These are phyloP conservation scores for Enteromius trimaculatus DNA, from an alignment of 2,797 vertebrate genomes.

Conservation along the genomic window DNA sequence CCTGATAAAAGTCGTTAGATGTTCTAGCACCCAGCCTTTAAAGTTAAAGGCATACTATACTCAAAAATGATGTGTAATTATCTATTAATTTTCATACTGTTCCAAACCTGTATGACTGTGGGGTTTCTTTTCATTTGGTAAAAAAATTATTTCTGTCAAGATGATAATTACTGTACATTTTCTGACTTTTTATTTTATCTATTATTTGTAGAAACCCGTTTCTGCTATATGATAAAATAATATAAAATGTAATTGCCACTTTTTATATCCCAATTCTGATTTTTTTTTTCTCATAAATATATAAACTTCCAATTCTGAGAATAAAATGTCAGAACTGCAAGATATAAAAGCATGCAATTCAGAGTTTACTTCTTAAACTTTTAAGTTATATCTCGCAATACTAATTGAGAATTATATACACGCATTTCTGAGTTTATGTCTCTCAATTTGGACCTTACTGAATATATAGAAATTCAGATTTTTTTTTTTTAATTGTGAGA, in stretches of 20 bases:
- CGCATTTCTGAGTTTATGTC: neutral
- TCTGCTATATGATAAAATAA: neutral
- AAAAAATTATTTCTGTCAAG: neutral
- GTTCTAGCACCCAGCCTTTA: neutral
- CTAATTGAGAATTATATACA: neutral
- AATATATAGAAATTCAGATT: neutral
- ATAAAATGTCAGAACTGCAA: neutral
- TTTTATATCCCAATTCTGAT: neutral
- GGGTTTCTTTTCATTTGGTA: neutral
- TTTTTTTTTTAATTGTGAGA: neutral
- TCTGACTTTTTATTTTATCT: neutral
- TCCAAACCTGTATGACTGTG: neutral
- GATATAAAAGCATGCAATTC: neutral
- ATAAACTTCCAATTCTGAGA: neutral
- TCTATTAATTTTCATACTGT: neutral
- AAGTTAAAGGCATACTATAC: neutral
- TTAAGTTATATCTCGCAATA: neutral
- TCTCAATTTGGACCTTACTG: neutral
- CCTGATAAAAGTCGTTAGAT: conserved; percentile 2
- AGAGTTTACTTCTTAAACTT: neutral
- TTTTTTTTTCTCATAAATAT: neutral
- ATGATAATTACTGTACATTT: neutral
- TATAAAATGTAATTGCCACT: neutral
- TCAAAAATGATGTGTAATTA: neutral
- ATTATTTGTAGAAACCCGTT: neutral